Conservation (phyloP, 2,113 vertebrate genomes). For the Opisthocomus hoazin region DNA sequence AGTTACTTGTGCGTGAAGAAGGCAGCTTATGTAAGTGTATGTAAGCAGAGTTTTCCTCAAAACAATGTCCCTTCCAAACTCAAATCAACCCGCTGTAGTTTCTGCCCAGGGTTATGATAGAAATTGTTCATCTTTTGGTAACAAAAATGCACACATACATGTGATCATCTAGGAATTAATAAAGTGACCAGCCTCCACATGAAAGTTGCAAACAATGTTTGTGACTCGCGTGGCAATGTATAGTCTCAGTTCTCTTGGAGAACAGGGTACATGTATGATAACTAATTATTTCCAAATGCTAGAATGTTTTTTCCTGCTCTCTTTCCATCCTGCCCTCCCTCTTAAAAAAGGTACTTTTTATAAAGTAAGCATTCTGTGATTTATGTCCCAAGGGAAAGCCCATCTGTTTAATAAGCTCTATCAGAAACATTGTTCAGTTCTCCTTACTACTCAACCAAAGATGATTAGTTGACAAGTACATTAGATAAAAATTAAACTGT, state of each 20-base stretch:
- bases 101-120: neutral
- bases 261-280: neutral
- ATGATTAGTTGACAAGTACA: constrained; percentile 12
- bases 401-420: neutral
- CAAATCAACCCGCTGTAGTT: neutral
- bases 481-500: neutral
- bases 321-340: neutral
- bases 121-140: neutral
- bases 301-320: neutral
- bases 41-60: neutral
- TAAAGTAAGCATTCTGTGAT: neutral
- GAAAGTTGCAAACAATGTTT: neutral
- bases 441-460: neutral
- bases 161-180: neutral
- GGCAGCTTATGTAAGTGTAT: neutral
- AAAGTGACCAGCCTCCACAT: neutral
- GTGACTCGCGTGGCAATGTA: neutral
- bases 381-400: neutral
- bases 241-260: neutral
- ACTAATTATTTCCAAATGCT: neutral
- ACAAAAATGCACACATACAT: neutral
- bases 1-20: neutral
- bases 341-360: neutral
- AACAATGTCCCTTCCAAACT: neutral
- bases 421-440: neutral